These are phyloP conservation scores for Gymnothorax javanicus DNA, from an alignment of 2,797 vertebrate genomes.

Conservation along the genomic window DNA sequence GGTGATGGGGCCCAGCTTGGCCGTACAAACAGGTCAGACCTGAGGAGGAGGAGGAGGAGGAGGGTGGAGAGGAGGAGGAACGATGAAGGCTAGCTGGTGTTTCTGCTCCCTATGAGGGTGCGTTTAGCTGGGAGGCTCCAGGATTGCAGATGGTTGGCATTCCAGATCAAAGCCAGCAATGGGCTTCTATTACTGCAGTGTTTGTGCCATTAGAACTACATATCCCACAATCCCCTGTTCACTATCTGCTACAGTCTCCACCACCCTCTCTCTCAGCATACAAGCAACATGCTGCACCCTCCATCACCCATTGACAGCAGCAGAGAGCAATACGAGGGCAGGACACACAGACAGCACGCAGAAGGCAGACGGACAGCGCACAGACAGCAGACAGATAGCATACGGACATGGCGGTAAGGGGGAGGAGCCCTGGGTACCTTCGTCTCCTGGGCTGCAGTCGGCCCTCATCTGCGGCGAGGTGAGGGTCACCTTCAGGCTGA, in stretches of 20 bases:
- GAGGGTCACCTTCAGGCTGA: constrained; percentile 93
- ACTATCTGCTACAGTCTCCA: neutral
- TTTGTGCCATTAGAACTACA: constrained; percentile 22
- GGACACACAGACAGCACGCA: neutral
- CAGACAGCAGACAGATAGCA: neutral
- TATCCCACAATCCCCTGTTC: constrained; percentile 36
- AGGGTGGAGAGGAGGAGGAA: neutral
- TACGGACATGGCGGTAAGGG: neutral
- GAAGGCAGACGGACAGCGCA: neutral
- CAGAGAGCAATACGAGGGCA: neutral
- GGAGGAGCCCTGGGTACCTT: constrained; percentile 67
- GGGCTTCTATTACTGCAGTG: neutral
- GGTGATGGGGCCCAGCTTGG: neutral
- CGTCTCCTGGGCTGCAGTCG: constrained; percentile 80
- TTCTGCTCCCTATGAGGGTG: neutral
- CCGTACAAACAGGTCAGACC: neutral
- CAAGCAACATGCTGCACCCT: neutral
- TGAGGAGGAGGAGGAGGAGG: neutral
- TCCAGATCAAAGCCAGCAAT: constrained; percentile 20
- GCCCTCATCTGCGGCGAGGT: constrained; percentile 93
- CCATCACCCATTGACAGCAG: neutral
- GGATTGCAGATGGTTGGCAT: neutral
- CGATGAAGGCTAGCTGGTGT: neutral
- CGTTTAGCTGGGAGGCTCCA: neutral
- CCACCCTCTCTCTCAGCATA: constrained; percentile 49